These are phyloP conservation scores for Acanthurus lineatus DNA, from an alignment of 2,797 vertebrate genomes.

Conservation along the genomic window DNA sequence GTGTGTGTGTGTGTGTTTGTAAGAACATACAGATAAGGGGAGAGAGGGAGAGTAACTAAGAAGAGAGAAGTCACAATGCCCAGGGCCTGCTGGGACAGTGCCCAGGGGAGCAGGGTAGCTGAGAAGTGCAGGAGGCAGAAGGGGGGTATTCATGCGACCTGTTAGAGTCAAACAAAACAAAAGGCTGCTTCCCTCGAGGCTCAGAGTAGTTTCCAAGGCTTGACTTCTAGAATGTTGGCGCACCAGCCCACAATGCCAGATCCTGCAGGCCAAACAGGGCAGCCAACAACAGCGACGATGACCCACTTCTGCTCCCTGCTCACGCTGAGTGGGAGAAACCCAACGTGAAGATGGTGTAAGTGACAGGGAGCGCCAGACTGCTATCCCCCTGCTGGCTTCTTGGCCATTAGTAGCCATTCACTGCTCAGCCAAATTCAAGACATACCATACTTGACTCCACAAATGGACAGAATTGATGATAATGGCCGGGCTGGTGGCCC, in stretches of 20 bases:
- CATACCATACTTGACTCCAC: slow-evolving; percentile 25
- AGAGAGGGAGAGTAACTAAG: slow-evolving; percentile 72
- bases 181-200: slow-evolving; percentile 76
- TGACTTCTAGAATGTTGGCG: slow-evolving; percentile 84
- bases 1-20: slow-evolving; percentile 59
- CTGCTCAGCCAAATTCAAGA: slow-evolving; percentile 44
- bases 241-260: slow-evolving; percentile 51
- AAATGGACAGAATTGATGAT: slow-evolving; percentile 47
- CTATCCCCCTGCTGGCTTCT: slow-evolving; percentile 57
- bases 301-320: slow-evolving; percentile 73
- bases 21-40: slow-evolving; percentile 65
- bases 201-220: slow-evolving; percentile 84
- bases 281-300: slow-evolving; percentile 66
- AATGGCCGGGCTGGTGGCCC: slow-evolving; percentile 39
- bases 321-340: slow-evolving; percentile 68
- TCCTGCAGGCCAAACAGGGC: slow-evolving; percentile 69
- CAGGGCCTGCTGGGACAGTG: slow-evolving; percentile 77
- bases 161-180: slow-evolving; percentile 85
- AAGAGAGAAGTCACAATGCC: slow-evolving; percentile 81
- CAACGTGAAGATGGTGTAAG: slow-evolving; percentile 59
- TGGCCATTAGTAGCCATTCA: slow-evolving; percentile 49
- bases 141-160: slow-evolving; percentile 80
- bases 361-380: slow-evolving; percentile 59
- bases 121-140: slow-evolving; percentile 70
- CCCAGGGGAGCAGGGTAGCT: slow-evolving; percentile 68